Conservation (phyloP, 2,113 vertebrate species). For the Capreolus pygargus region DNA sequence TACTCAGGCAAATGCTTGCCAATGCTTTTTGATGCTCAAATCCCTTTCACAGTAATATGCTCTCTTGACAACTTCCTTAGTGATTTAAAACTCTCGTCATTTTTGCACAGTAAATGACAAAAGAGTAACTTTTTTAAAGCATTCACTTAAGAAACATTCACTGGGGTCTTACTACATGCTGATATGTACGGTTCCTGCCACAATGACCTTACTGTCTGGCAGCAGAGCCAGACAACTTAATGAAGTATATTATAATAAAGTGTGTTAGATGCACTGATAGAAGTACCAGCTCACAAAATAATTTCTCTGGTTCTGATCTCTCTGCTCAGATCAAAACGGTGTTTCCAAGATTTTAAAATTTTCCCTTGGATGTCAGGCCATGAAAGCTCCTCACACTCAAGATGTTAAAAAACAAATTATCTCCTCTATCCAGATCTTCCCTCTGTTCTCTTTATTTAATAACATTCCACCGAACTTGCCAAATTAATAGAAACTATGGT, state of each 20-base stretch:
- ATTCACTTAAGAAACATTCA: background rate
- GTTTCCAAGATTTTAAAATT: background rate
- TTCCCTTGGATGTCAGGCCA: background rate
- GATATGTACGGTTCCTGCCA: background rate
- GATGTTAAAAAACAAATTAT: background rate
- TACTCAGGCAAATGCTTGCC: background rate
- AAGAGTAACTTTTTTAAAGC: background rate
- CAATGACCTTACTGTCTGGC: background rate
- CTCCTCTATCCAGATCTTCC: background rate
- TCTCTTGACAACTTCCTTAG: background rate
- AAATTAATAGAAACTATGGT: background rate
- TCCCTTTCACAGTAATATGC: background rate
- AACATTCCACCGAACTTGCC: background rate
- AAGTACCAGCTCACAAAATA: background rate
- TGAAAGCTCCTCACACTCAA: background rate
- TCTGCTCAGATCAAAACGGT: background rate
- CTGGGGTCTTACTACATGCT: background rate
- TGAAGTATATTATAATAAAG: background rate
- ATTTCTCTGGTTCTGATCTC: background rate
- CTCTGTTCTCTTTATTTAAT: background rate
- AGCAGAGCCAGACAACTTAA: background rate
- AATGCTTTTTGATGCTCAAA: background rate
- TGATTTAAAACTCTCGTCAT: background rate
- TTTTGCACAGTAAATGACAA: background rate
- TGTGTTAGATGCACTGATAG: background rate